A percentile compares a stretch with the other conserved stretches of the same genome.
These are phyloP conservation scores for Clepsis dumicolana DNA, from an alignment of 2,888 invertebrate genomes.

Conservation along the genomic window DNA sequence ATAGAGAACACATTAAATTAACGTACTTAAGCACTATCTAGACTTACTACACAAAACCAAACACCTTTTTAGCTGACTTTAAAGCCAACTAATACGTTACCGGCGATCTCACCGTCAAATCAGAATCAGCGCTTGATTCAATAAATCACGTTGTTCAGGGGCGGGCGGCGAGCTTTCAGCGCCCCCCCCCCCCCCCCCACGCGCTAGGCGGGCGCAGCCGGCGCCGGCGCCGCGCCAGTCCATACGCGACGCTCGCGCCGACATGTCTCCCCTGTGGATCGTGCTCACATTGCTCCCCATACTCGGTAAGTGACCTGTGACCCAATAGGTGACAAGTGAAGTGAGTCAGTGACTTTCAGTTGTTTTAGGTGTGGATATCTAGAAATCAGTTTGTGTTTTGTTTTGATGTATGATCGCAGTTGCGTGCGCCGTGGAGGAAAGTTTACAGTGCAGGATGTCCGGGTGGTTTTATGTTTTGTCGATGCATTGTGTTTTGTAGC, in stretches of 20 bases:
- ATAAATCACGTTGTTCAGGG: conserved; percentile 45
- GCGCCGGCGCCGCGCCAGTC: conserved; percentile 62
- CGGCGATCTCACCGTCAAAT: not conserved
- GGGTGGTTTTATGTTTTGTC: conserved; percentile 57
- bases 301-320: conserved; percentile 74
- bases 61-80: not conserved
- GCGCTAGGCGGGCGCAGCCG: conserved; percentile 53
- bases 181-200: conserved; percentile 60
- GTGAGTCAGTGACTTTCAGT: conserved; percentile 50
- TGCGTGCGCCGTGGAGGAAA: conserved; percentile 60
- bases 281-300: conserved; percentile 81
- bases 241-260: conserved; percentile 79
- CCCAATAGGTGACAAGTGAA: conserved; percentile 58
- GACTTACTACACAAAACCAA: not conserved
- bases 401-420: conserved; percentile 52
- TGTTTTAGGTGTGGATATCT: conserved; percentile 48
- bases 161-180: conserved; percentile 78
- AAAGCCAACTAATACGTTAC: not conserved
- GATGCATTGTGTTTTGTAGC: conserved; percentile 18
- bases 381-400: conserved; percentile 51
- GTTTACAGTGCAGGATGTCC: conserved; percentile 61
- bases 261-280: conserved; percentile 83
- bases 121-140: conserved; percentile 26
- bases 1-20: no score
- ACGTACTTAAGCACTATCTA: no score